Evolutionary conservation across 2,888 invertebrate genomes (phyloP), one percentile per base, ranked within the genome.

Genomic region (Oeneis ivallda): DNA sequence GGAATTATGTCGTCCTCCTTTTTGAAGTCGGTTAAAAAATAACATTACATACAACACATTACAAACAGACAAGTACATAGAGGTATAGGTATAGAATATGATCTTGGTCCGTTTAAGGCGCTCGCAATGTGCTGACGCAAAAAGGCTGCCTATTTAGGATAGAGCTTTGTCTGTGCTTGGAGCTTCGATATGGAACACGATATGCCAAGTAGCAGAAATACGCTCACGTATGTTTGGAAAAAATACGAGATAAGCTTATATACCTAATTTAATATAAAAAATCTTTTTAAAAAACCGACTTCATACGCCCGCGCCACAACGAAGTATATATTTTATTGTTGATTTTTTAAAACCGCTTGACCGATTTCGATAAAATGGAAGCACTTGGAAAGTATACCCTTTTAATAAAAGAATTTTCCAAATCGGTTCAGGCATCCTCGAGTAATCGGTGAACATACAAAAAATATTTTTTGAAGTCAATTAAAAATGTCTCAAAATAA

Each of bases 121-220:
- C 15, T 59, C 41, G 52, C 45, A 61, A 49, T 47, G 53, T 43
- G 58, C 52, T 62, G 65, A 62, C 68, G 49, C 61, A 50, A 65
- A 65, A 59, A 57, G 60, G 56, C 52, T 53, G 61, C 68, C 65
- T 62, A 52, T 68, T 70, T 64, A 54, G 63, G 61, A 59, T 54
- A 45, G 26, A 26, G 39, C 41, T 56, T 56, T 56, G n/a, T n/a
- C n/a, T n/a, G 56, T 53, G 26, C 53, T 54, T 54, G 19, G 47
- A 66, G 57, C 63, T 61, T 66, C 54, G 56, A 64, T 60, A 57
- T 56, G 41, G 17, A 68, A 68, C 49, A 60, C 45, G 68, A 68
- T 68, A 68, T 63, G 65, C 60, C 56, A 32, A 66, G 59, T 60
- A 54, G 54, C 54, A 62, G 37, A 60, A 62, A 62, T 56, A 62